Evolutionary conservation across 2,888 invertebrate genomes (phyloP).

Genomic region (Carabus problematicus): DNA sequence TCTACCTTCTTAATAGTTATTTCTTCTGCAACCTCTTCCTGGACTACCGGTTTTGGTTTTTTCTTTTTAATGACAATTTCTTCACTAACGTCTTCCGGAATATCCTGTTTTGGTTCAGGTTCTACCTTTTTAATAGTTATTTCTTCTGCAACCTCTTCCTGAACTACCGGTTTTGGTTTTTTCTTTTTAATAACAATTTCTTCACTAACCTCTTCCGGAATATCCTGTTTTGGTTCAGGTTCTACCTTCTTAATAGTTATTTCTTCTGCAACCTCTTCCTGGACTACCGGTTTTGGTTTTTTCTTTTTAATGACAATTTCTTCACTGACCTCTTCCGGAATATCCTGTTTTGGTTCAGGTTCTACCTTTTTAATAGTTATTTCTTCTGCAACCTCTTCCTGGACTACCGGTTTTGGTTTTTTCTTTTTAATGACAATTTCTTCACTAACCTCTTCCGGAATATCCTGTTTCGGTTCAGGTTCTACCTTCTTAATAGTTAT

Average conservation of each 20-base stretch:
- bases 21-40: slow-evolving; percentile 60
- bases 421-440: slow-evolving; percentile 48
- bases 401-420: slow-evolving; percentile 53
- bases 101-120: slow-evolving; percentile 45
- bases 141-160: slow-evolving; percentile 49
- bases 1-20: slow-evolving; percentile 56
- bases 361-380: slow-evolving; percentile 13
- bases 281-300: slow-evolving; percentile 58
- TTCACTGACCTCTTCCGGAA: slow-evolving; percentile 53
- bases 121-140: slow-evolving; percentile 51
- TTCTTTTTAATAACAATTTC: slow-evolving; percentile 50
- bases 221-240: slow-evolving; percentile 57
- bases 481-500: slow-evolving; percentile 53
- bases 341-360: slow-evolving; percentile 50
- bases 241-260: slow-evolving; percentile 75
- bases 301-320: slow-evolving; percentile 62
- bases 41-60: slow-evolving; percentile 49
- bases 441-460: slow-evolving; percentile 24
- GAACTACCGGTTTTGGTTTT: slow-evolving; percentile 46
- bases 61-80: slow-evolving; percentile 47
- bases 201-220: slow-evolving; percentile 50
- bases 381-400: slow-evolving; percentile 49
- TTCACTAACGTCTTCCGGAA: slow-evolving; percentile 47
- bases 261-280: slow-evolving; percentile 65
- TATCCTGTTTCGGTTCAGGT: slow-evolving; percentile 52